These are phyloP conservation scores for Neodiprion pinetum DNA, from an alignment of 1,140 invertebrate species.

Conservation along the genomic window DNA sequence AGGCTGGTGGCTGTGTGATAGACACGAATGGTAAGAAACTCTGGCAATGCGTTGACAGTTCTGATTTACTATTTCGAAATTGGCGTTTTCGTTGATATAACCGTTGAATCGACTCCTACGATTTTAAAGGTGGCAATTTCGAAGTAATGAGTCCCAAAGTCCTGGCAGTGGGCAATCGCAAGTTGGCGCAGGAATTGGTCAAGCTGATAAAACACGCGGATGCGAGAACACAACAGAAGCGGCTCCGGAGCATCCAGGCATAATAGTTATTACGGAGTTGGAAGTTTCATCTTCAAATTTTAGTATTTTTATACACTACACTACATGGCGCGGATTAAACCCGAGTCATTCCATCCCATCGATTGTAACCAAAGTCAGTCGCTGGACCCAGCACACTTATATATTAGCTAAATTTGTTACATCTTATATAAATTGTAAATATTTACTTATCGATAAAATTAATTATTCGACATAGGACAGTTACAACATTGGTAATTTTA, in stretches of 20 bases:
- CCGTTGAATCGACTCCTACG: conserved; percentile 10
- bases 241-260: neutral
- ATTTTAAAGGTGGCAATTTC: conserved; percentile 65
- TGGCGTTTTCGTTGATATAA: conserved; percentile 8
- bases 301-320: neutral
- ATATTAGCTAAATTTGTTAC: too few species aligned
- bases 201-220: conserved; percentile 59
- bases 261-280: neutral
- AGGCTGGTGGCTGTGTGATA: conserved; percentile 76
- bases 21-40: conserved; percentile 67
- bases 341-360: too few species aligned
- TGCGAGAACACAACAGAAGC: conserved; percentile 42
- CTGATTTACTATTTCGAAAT: conserved; percentile 13
- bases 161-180: conserved; percentile 66
- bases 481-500: too few species aligned
- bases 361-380: too few species aligned
- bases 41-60: conserved; percentile 5
- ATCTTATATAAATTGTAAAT: too few species aligned
- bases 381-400: too few species aligned
- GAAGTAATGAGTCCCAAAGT: conserved; percentile 73
- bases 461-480: too few species aligned
- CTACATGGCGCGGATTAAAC: too few species aligned
- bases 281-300: neutral
- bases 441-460: too few species aligned
- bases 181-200: conserved; percentile 65